Conservation (phyloP, 2,113 vertebrate species). For the Turdus rufiventris region DNA sequence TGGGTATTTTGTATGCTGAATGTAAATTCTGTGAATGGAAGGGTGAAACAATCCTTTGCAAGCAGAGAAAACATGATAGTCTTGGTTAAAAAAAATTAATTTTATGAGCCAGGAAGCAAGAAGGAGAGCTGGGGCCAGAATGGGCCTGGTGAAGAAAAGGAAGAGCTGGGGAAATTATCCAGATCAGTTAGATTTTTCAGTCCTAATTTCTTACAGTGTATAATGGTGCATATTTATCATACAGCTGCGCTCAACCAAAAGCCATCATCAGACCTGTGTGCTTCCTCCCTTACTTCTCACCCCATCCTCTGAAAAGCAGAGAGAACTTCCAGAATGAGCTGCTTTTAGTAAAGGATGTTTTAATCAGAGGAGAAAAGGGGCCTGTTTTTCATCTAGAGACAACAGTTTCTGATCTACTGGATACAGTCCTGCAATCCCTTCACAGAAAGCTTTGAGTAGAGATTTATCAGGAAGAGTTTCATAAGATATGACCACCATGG, state of each 20-base stretch:
- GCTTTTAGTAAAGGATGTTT: neutral
- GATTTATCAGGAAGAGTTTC: neutral
- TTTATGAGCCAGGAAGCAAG: neutral
- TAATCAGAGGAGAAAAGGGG: neutral
- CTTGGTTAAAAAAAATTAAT: neutral
- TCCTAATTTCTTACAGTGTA: neutral
- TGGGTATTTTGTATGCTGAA: neutral
- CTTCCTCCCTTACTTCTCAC: neutral
- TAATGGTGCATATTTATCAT: neutral
- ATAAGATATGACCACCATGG: neutral
- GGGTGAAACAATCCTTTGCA: neutral
- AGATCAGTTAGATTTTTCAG: neutral
- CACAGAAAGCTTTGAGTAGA: neutral
- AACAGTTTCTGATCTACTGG: neutral
- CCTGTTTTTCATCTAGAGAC: neutral
- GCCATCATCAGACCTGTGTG: rapidly evolving
- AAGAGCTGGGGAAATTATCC: neutral
- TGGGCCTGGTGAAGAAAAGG: neutral
- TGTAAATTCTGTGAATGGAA: neutral
- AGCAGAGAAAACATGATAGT: neutral
- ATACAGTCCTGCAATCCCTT: neutral
- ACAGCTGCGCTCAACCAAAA: neutral
- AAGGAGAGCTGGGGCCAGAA: neutral
- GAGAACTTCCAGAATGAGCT: neutral
- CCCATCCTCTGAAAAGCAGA: neutral